These are phyloP conservation scores for Hexactinellida sp. DNA, from an alignment of 37 sponge, comb jelly and placozoan genomes.

Conservation along the genomic window DNA sequence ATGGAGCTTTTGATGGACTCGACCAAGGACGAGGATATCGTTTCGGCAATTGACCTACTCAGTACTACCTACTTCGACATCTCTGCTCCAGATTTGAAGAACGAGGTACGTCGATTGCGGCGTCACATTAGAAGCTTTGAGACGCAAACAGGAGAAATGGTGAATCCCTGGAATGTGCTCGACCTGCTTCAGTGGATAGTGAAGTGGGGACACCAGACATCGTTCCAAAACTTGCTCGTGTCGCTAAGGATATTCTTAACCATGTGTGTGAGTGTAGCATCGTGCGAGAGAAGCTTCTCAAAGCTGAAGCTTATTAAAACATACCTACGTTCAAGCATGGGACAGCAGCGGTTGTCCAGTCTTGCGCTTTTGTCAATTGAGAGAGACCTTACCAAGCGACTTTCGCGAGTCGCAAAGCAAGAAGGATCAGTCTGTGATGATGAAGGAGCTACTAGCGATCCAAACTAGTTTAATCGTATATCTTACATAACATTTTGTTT, in stretches of 20 bases:
- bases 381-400: neutral
- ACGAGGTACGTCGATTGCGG: neutral
- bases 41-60: neutral
- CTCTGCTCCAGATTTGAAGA: neutral
- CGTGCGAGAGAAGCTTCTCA: neutral
- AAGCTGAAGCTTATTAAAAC: neutral
- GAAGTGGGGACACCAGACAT: neutral
- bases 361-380: neutral
- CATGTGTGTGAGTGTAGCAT: neutral
- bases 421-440: neutral
- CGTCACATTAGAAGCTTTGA: neutral
- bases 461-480: neutral
- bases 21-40: neutral
- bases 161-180: neutral
- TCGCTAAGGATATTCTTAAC: neutral
- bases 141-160: neutral
- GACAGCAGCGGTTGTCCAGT: neutral
- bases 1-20: neutral
- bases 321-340: neutral
- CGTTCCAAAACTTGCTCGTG: neutral
- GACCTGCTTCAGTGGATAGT: neutral
- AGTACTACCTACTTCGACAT: neutral
- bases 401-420: neutral
- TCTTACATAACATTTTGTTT: too few relatives aligned
- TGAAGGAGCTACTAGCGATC: neutral